A percentile compares a stretch with the other conserved stretches of the same genome.
Evolutionary conservation across 2,113 vertebrate species (phyloP).

Genomic region (Tinamus guttatus): DNA sequence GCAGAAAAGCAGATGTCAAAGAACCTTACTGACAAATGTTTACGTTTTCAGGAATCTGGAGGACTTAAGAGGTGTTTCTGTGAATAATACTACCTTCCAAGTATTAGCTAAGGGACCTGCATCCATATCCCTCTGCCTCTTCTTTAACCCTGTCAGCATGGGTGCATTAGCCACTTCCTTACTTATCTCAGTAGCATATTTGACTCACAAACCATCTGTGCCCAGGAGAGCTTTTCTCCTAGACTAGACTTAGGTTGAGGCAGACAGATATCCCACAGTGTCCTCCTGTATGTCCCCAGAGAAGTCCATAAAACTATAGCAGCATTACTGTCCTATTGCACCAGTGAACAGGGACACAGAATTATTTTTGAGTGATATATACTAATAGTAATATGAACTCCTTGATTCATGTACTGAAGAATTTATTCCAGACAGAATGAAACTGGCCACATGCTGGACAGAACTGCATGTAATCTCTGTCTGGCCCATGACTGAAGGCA

Average conservation of each 20-base stretch:
- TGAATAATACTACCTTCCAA: not conserved
- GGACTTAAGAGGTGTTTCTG: not conserved
- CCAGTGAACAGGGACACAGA: not conserved
- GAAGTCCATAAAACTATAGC: not conserved
- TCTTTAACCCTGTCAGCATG: rapidly evolving
- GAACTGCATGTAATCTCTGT: not conserved
- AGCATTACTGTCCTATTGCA: not conserved
- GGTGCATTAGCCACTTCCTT: not conserved
- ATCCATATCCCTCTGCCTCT: not conserved
- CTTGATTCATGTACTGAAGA: not conserved
- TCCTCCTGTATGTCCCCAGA: not conserved
- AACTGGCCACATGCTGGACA: not conserved
- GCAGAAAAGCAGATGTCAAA: not conserved
- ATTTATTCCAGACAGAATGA: not conserved
- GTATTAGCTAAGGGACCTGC: not conserved
- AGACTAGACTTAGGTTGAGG: not conserved
- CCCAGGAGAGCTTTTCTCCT: not conserved
- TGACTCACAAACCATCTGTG: not conserved
- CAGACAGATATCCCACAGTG: not conserved
- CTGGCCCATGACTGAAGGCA: not conserved
- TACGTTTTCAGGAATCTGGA: not conserved
- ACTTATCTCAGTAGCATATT: not conserved
- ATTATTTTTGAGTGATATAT: not conserved
- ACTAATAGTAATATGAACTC: not conserved
- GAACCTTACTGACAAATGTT: not conserved